These are phyloP conservation scores for Bombyx huttoni DNA, from an alignment of 2,888 invertebrate species.

Conservation along the genomic window DNA sequence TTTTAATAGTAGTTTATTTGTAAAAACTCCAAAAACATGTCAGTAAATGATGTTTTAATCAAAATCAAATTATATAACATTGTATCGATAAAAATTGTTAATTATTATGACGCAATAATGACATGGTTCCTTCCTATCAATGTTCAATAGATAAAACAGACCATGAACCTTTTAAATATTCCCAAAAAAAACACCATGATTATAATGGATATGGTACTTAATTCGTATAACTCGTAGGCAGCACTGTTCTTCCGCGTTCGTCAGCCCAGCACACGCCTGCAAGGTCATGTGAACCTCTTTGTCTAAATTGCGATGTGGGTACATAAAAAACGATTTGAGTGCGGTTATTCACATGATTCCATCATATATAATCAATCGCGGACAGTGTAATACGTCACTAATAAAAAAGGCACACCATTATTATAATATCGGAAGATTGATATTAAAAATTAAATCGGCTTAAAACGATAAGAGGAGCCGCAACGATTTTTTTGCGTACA, in stretches of 20 bases:
- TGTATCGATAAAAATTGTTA: neutral
- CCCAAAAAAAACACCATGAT: neutral
- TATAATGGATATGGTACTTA: constrained; percentile 27
- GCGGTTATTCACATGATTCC: constrained; percentile 14
- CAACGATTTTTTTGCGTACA: neutral
- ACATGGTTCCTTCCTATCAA: neutral
- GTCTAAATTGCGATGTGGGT: constrained; percentile 42
- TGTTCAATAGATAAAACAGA: neutral
- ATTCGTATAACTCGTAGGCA: constrained; percentile 55
- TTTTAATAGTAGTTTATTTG: too few relatives aligned
- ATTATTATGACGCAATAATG: neutral
- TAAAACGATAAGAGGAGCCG: neutral
- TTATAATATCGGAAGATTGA: neutral
- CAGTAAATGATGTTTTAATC: too few relatives aligned
- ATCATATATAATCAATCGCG: neutral
- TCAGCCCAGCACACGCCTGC: constrained; percentile 49
- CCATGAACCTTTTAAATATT: neutral
- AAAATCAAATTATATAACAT: neutral
- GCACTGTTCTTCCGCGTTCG: constrained; percentile 53
- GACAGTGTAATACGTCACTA: neutral
- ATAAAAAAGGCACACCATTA: neutral
- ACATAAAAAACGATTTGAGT: constrained; percentile 12
- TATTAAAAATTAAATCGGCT: too few relatives aligned
- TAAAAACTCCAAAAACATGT: too few relatives aligned
- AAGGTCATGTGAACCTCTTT: constrained; percentile 67